phyloP scores from a whole-genome alignment of 2,888 invertebrate genomes.

The Gymnocheta viridis region DNA sequence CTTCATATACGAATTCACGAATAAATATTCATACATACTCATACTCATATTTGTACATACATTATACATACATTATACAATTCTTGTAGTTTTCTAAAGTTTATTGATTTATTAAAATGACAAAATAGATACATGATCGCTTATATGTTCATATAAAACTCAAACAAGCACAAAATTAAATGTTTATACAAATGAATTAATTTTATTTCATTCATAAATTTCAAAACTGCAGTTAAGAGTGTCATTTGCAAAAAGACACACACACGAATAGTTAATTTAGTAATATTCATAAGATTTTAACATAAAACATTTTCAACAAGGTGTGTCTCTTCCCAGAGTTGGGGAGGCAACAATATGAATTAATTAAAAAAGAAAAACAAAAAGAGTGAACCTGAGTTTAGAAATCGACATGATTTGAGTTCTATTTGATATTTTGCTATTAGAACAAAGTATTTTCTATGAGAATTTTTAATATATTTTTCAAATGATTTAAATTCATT shows the following conservation, averaged over 20 bases:
- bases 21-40: background rate
- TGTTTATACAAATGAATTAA: slow-evolving; percentile 61
- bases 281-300: background rate
- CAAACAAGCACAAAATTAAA: slow-evolving; percentile 25
- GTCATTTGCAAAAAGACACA: slow-evolving; percentile 28
- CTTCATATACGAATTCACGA: background rate
- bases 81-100: slow-evolving; percentile 26
- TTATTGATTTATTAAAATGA: slow-evolving; percentile 65
- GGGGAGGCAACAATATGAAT: slow-evolving; percentile 20
- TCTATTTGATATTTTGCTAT: background rate
- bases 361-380: slow-evolving; percentile 34
- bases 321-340: slow-evolving; percentile 35
- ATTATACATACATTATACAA: too few relatives aligned
- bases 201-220: slow-evolving; percentile 69
- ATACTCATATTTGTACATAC: too few relatives aligned
- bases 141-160: background rate
- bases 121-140: slow-evolving; percentile 44
- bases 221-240: slow-evolving; percentile 23
- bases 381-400: slow-evolving; percentile 43
- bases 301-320: slow-evolving; percentile 19
- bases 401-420: slow-evolving; percentile 25
- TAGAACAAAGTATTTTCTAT: too few relatives aligned
- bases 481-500: too few relatives aligned
- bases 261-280: background rate
- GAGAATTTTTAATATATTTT: too few relatives aligned